A percentile compares a stretch with the other conserved stretches of the same genome.
phyloP scores from a whole-genome alignment of 2,888 invertebrate species.

The Drosophila mercatorum region DNA sequence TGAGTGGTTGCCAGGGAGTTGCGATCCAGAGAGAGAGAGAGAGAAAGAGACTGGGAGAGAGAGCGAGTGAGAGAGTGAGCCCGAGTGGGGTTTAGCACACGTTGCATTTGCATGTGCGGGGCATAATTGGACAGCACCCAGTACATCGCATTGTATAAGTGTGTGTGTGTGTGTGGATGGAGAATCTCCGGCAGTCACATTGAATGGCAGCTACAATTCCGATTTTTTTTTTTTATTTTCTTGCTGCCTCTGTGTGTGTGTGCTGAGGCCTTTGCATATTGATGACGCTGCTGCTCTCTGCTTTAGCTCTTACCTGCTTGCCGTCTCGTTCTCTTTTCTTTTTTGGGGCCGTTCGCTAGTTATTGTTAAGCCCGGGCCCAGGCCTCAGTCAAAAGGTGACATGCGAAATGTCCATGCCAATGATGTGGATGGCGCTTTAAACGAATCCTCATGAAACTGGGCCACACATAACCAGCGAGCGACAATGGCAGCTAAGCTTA shows the following conservation, averaged over 20 bases:
- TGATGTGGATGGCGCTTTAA: conserved; percentile 51
- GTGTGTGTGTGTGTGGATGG: conserved; percentile 16
- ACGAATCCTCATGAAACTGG: conserved; percentile 55
- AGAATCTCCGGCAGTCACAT: conserved; percentile 48
- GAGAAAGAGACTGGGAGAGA: not conserved
- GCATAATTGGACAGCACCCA: conserved; percentile 75
- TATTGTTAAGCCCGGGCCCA: conserved; percentile 48
- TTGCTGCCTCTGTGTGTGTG: conserved; percentile 10
- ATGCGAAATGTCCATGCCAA: conserved; percentile 47
- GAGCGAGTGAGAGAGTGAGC: not conserved
- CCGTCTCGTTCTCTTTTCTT: conserved; percentile 20
- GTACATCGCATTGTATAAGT: conserved; percentile 35
- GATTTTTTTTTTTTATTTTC: conserved; percentile 26
- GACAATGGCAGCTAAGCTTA: conserved; percentile 36
- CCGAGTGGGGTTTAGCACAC: conserved; percentile 35
- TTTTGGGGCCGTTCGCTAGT: conserved; percentile 18
- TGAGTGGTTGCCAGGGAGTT: conserved; percentile 60
- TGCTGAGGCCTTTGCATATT: conserved; percentile 70
- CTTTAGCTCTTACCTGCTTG: conserved; percentile 15
- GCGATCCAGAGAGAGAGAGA: conserved; percentile 5
- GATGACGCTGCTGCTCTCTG: conserved; percentile 57
- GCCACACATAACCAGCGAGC: conserved; percentile 47
- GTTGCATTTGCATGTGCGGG: conserved; percentile 79
- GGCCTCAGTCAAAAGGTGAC: conserved; percentile 43
- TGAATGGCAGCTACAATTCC: conserved; percentile 68